These are phyloP conservation scores for Archocentrus centrarchus DNA, from an alignment of 2,113 vertebrate genomes.

Conservation along the genomic window DNA sequence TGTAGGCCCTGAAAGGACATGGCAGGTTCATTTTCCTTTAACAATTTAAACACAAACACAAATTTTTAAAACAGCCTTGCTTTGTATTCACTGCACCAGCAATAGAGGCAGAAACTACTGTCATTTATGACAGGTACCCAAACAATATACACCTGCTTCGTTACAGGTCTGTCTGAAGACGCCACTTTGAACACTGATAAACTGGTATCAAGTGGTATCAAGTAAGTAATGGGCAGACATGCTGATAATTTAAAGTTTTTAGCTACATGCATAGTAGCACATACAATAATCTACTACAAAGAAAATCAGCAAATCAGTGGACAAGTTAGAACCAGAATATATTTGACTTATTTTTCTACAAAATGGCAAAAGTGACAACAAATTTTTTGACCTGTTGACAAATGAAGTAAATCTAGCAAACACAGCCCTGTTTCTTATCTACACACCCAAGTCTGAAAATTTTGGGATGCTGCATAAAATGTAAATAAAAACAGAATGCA, in stretches of 20 bases:
- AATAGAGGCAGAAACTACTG: not conserved
- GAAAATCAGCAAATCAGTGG: not conserved
- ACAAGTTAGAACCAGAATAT: not conserved
- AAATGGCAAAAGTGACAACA: not conserved
- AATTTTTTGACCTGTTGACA: not conserved
- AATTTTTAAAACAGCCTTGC: not conserved
- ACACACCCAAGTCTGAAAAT: not conserved
- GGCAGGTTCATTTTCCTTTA: not conserved
- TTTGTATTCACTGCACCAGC: accelerated
- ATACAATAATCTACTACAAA: not conserved
- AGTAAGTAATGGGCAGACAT: not conserved
- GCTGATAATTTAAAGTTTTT: accelerated
- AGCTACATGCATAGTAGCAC: not conserved
- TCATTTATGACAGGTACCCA: not conserved
- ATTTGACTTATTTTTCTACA: not conserved
- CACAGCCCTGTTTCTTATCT: not conserved
- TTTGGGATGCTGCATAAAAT: not conserved
- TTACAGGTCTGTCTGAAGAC: not conserved
- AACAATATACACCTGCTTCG: not conserved
- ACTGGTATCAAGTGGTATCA: not conserved
- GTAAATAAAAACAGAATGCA: slow-evolving; percentile 3
- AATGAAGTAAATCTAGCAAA: not conserved
- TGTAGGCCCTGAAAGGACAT: slow-evolving; percentile 58
- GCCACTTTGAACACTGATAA: not conserved
- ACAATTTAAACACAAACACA: not conserved